A percentile compares a stretch with the other conserved stretches of the same genome.
These are phyloP conservation scores for Cremastobaeus sp. DNA, from an alignment of 2,888 invertebrate genomes.

Conservation along the genomic window DNA sequence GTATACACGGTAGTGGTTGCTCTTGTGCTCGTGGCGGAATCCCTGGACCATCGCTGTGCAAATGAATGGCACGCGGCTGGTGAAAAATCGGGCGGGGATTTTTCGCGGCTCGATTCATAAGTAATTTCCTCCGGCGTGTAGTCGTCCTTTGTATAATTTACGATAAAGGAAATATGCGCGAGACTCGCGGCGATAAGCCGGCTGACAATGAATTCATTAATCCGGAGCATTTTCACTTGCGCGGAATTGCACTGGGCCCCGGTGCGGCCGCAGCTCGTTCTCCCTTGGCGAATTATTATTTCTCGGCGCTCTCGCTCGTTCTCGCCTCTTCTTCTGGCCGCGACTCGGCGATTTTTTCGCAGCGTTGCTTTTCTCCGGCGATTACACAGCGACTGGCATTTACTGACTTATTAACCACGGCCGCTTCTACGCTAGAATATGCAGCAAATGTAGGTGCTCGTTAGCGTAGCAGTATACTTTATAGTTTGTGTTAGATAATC, in stretches of 20 bases:
- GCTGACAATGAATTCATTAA: constrained; percentile 58
- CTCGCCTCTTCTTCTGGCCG: constrained; percentile 15
- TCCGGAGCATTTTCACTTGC: constrained; percentile 49
- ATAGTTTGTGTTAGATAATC: constrained; percentile 60
- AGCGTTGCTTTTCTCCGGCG: constrained; percentile 28
- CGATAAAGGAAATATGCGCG: constrained; percentile 53
- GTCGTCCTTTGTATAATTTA: constrained; percentile 55
- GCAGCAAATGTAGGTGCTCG: constrained; percentile 59
- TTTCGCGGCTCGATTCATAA: constrained; percentile 44
- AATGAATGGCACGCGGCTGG: constrained; percentile 48
- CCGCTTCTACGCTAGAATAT: constrained; percentile 58
- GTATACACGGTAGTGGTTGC: constrained; percentile 40
- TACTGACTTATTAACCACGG: constrained; percentile 56
- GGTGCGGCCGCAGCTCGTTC: constrained; percentile 21
- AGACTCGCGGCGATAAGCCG: constrained; percentile 47
- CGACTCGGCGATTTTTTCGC: no score
- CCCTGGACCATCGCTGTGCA: constrained; percentile 54
- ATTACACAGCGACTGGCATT: constrained; percentile 52
- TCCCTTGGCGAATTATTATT: constrained; percentile 25
- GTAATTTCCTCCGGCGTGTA: constrained; percentile 43
- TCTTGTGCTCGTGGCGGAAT: constrained; percentile 54
- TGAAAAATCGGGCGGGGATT: constrained; percentile 46
- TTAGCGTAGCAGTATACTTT: constrained; percentile 57
- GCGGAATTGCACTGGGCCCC: constrained; percentile 40
- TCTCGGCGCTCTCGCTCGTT: neutral